Evolutionary conservation across 2,797 vertebrate genomes (phyloP), one percentile per base, ranked within the genome.

Genomic region (Eulemur coronatus): DNA sequence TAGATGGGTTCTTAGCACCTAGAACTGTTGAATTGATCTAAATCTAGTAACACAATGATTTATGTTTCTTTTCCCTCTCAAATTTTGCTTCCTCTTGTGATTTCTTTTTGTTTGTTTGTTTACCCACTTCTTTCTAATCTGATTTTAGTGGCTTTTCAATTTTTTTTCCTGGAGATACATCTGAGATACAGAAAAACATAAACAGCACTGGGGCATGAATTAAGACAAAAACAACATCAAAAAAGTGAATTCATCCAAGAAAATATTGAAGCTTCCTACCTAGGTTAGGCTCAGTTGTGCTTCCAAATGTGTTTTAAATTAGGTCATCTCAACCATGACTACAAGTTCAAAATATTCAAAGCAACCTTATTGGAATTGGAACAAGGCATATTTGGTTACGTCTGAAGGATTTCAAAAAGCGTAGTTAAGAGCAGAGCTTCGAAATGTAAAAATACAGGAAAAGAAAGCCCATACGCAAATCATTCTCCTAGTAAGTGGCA

Each of bases 251-350:
- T 48, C 43, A 72, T 61, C 85, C 78, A 96, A 93, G 63, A 70
- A 76, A 95, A 92, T 69, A 96, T 79, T 86, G 87, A 92, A 72
- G 41, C 63, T 33, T 70, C 85, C 61, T 84, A 35, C 46, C 26
- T 38, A 72, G 76, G 81, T 78, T 96, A 43, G 69, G 80, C 79
- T 79, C 87, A 18, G 75, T 33, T 97, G 96, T 94, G 81, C 91
- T 97, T 97, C 82, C 15, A 96, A 97, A 96, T 96, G 41, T 98
- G 98, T 95, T 98, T 97, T 91, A 79, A 95, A 97, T 98, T 98
- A 98, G 93, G 33, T 97, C 82, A 57, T 90, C 92, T 96, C 96
- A 96, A 95, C 97, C 86, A 57, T 87, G 91, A 94, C 94, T 96
- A n/a, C 84, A 70, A 96, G 93, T 90, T 52, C 70, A 92, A 96